Evolutionary conservation across 1,140 invertebrate genomes (phyloP).

Genomic region (Microvelia longipes): DNA sequence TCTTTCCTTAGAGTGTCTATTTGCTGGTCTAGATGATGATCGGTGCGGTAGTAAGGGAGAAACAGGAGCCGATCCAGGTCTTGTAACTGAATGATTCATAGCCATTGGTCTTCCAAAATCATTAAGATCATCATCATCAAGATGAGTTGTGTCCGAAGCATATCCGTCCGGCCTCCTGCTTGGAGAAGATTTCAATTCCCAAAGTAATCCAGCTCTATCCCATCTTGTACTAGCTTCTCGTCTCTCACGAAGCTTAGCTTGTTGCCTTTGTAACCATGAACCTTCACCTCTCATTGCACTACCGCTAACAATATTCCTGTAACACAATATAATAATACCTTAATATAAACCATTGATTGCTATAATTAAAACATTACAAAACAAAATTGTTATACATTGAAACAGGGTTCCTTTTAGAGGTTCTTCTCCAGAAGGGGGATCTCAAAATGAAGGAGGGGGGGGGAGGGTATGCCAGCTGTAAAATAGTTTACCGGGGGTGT

Average conservation of each 20-base stretch:
- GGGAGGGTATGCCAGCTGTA: no score
- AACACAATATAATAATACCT: not conserved
- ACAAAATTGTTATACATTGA: no score
- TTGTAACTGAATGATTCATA: constrained; percentile 38
- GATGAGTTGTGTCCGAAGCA: constrained; percentile 58
- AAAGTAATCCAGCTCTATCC: constrained; percentile 49
- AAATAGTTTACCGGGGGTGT: no score
- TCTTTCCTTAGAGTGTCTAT: not conserved
- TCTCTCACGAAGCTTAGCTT: constrained; percentile 53
- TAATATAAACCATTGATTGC: not conserved
- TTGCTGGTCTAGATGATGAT: constrained; percentile 37
- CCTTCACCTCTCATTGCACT: constrained; percentile 4
- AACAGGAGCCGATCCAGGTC: constrained; percentile 36
- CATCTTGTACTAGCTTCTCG: constrained; percentile 45
- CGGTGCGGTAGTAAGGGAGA: constrained; percentile 41
- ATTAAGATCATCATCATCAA: constrained; percentile 43
- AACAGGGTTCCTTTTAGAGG: no score
- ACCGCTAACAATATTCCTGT: constrained; percentile 16
- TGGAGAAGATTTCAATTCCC: constrained; percentile 29
- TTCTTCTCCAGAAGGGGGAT: no score
- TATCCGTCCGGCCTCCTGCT: constrained; percentile 39
- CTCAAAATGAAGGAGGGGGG: no score
- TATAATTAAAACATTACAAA: no score
- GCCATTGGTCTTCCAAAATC: constrained; percentile 47
- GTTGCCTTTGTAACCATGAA: constrained; percentile 62